These are phyloP conservation scores for Eupithecia exiguata DNA, from an alignment of 2,888 invertebrate genomes.

Conservation along the genomic window DNA sequence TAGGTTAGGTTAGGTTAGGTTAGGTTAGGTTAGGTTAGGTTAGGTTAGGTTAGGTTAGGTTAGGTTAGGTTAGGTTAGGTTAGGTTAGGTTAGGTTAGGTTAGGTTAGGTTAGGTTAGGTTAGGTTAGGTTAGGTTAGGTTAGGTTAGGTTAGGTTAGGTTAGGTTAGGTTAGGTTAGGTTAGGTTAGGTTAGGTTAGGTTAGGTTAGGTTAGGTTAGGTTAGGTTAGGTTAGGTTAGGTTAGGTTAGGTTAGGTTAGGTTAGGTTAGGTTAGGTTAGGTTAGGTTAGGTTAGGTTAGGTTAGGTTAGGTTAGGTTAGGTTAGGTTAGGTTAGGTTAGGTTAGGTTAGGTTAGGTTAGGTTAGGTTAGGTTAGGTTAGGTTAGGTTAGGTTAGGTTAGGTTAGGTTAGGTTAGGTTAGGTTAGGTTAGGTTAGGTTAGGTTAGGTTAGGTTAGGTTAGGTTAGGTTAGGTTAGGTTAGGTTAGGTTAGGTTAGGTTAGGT, in stretches of 20 bases:
- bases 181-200: constrained; percentile 28
- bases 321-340: constrained; percentile 33
- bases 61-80: no score
- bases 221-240: constrained; percentile 33
- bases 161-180: constrained; percentile 26
- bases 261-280: constrained; percentile 36
- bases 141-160: constrained; percentile 25
- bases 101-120: constrained; percentile 25
- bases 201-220: constrained; percentile 28
- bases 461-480: constrained; percentile 31
- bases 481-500: constrained; percentile 28
- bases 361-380: constrained; percentile 30
- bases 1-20: no score
- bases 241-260: constrained; percentile 35
- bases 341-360: constrained; percentile 31
- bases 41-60: no score
- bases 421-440: constrained; percentile 30
- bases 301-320: constrained; percentile 34
- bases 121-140: constrained; percentile 25
- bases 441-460: constrained; percentile 31
- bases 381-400: constrained; percentile 31
- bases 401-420: constrained; percentile 28
- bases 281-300: constrained; percentile 34
- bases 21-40: no score
- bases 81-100: constrained; percentile 25